Base-by-base conservation (phyloP, 2,113 vertebrate species). In the Anolis carolinensis region DNA sequence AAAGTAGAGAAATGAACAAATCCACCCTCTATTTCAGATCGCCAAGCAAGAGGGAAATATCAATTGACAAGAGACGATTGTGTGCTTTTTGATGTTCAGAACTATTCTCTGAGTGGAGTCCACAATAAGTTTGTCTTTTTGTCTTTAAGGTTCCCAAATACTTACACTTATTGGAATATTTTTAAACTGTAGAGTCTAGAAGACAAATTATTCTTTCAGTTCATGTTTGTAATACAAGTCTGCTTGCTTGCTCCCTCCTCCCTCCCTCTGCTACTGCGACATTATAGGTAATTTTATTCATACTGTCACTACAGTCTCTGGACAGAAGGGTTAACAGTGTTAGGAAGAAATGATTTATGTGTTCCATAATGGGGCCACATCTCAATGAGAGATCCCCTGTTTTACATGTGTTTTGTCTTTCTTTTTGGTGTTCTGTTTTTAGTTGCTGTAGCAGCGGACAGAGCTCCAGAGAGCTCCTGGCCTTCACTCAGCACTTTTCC, bases 31-130 rank as follows among this genome's bases (percentile, higher is more conserved):
- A 63, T 16, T 80, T 86, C 27, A 72, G 52, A 72, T 73, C 21
- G 62, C 36, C 77, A 25, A 73, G 70, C 65, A 59, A 18, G 8
- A 20, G 52, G 76, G 50, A 13, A 73, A 34, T 74, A 13, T 30
- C 0, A 86, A 82, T 89, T 85, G 87, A 71, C 39, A 7, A 78
- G 63, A 67, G 67, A 48, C 65, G n/a, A n/a, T 36, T 81, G 55
- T 91, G 86, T 88, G 73, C 74, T 7, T 67, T 30, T 27, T 83
- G 55, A 0, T 4, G 55, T 67, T 90, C 44, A 14, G 16, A 39
- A 86, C 72, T 7, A 14, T 73, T 67, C 59, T 75, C 34, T 52
- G 85, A 30, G 34, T 70, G 79, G 59, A 80, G 83, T 81, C 90
- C 87, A 78, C 4, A 0, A 62, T 84, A 87, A 72, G 73, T 84